These are phyloP conservation scores for Steatocranus sp. DNA, from an alignment of 2,797 vertebrate species.

Conservation along the genomic window DNA sequence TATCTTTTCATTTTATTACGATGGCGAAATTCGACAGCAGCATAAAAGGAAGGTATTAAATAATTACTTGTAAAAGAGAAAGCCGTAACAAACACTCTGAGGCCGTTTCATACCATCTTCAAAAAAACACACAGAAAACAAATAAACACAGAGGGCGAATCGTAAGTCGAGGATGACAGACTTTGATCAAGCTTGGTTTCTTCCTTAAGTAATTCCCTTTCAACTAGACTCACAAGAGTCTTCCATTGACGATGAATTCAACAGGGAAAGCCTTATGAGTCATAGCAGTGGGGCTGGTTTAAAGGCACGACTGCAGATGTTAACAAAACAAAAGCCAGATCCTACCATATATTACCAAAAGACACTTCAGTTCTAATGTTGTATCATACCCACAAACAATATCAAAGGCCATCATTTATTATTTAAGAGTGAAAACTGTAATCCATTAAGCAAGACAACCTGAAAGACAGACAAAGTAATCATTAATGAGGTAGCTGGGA, in stretches of 20 bases:
- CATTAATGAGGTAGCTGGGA: neutral
- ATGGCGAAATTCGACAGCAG: neutral
- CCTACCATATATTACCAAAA: neutral
- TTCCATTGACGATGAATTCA: neutral
- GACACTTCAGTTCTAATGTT: neutral
- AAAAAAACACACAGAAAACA: neutral
- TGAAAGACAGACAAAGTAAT: neutral
- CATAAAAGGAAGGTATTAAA: neutral
- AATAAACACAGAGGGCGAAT: constrained; percentile 25
- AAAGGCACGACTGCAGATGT: constrained; percentile 28
- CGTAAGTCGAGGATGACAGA: constrained; percentile 19
- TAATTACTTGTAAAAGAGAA: constrained; percentile 1
- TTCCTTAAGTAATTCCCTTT: constrained; percentile 48
- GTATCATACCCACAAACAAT: neutral
- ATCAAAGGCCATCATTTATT: neutral
- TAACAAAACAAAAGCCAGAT: constrained; percentile 37
- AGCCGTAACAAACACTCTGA: constrained; percentile 4
- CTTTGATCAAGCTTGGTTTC: constrained; percentile 38
- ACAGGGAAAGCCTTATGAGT: constrained; percentile 25
- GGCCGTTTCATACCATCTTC: neutral
- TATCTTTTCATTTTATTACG: neutral
- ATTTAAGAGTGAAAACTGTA: neutral
- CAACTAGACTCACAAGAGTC: constrained; percentile 20
- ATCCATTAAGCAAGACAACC: neutral
- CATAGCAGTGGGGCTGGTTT: constrained; percentile 8